Evolutionary conservation across 2,888 invertebrate genomes (phyloP).

Genomic region (Pyralis farinalis): DNA sequence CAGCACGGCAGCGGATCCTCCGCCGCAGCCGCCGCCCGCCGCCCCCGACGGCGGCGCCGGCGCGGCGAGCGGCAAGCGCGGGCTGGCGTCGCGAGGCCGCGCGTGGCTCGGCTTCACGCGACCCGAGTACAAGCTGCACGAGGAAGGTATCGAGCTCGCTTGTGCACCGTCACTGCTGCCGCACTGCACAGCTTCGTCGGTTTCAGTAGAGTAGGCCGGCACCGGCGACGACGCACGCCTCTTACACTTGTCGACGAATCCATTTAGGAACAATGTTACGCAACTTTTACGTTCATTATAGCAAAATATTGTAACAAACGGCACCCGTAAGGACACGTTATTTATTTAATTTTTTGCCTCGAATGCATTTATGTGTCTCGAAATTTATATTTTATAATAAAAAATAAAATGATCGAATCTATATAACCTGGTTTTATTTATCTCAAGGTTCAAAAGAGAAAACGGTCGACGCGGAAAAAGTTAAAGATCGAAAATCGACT

Average conservation of each 20-base stretch:
- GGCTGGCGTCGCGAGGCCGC: constrained; percentile 16
- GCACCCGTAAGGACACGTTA: constrained; percentile 18
- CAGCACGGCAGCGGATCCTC: background rate
- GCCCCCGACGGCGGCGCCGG: constrained; percentile 42
- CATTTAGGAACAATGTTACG: constrained; percentile 7
- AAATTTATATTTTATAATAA: constrained; percentile 16
- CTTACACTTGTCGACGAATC: too few species aligned
- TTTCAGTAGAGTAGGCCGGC: constrained; percentile 44
- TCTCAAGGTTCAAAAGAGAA: constrained; percentile 34
- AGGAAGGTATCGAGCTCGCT: constrained; percentile 28
- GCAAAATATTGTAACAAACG: constrained; percentile 4
- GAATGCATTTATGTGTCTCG: constrained; percentile 21
- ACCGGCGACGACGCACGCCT: background rate
- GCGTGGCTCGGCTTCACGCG: constrained; percentile 32
- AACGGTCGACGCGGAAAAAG: constrained; percentile 13
- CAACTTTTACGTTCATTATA: constrained; percentile 6
- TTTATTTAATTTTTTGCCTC: constrained; percentile 17
- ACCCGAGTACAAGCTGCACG: constrained; percentile 21
- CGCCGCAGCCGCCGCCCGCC: constrained; percentile 12
- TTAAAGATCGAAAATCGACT: constrained; percentile 20
- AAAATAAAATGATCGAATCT: constrained; percentile 28
- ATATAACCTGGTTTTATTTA: constrained; percentile 33
- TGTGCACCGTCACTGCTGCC: constrained; percentile 36
- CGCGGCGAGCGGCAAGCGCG: constrained; percentile 30
- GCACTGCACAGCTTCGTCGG: constrained; percentile 54